Evolutionary conservation across 2,888 invertebrate genomes (phyloP).

Genomic region (Idaea straminata): DNA sequence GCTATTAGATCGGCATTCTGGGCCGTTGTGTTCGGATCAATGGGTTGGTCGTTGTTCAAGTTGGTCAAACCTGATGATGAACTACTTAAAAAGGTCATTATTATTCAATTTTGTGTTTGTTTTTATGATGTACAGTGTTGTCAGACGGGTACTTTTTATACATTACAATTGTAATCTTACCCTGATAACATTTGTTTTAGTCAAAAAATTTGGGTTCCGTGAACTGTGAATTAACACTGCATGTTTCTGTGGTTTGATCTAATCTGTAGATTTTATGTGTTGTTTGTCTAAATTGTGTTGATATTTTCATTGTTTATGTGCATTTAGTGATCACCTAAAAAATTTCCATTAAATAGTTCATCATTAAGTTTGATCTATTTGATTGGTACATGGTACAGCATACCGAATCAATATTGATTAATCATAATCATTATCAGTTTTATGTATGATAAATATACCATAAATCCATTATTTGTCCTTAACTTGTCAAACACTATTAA

Average conservation of each 20-base stretch:
- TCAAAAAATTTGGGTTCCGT: neutral
- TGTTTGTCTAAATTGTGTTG: constrained; percentile 2
- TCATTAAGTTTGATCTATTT: constrained; percentile 56
- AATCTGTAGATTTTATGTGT: neutral
- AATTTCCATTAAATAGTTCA: constrained; percentile 30
- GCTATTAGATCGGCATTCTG: constrained; percentile 78
- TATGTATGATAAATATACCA: neutral
- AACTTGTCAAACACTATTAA: neutral
- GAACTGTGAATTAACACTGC: neutral
- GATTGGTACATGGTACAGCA: constrained; percentile 4
- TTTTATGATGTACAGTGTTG: constrained; percentile 26
- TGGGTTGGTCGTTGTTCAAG: constrained; percentile 81
- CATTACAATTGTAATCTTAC: neutral
- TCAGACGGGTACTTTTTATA: constrained; percentile 25
- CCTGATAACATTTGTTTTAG: neutral
- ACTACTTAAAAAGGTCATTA: constrained; percentile 77
- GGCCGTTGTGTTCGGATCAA: constrained; percentile 79
- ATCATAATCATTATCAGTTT: constrained; percentile 6
- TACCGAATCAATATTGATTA: neutral
- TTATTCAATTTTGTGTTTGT: constrained; percentile 30
- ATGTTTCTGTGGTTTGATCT: neutral
- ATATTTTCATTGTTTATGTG: neutral
- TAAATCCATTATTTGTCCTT: neutral
- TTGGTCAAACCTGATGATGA: constrained; percentile 78
- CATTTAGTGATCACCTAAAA: constrained; percentile 9